Conservation (phyloP, 2,113 vertebrate genomes). For the Podilymbus podiceps region DNA sequence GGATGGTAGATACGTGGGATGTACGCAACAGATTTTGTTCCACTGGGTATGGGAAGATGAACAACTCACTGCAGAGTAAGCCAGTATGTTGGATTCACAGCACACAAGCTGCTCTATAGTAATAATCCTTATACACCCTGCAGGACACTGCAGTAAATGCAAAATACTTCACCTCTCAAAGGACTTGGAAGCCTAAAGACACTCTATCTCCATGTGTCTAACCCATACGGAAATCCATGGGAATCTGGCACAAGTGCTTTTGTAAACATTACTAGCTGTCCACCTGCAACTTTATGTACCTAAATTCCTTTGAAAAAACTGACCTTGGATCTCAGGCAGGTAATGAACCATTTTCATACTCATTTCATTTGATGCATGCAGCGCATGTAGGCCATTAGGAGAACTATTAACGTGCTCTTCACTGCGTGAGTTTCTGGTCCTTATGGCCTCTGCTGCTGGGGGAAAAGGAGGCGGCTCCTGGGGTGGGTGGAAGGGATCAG, state of each 20-base stretch:
- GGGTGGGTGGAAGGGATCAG: not conserved
- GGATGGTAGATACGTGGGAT: not conserved
- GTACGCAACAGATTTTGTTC: conserved; percentile 3
- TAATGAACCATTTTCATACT: conserved; percentile 43
- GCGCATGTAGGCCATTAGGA: not conserved
- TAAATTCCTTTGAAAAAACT: conserved; percentile 37
- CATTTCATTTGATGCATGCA: conserved; percentile 31
- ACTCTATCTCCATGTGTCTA: not conserved
- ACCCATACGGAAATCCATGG: conserved; percentile 24
- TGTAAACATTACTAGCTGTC: conserved; percentile 19
- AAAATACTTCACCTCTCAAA: conserved; percentile 41
- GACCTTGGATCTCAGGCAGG: conserved; percentile 6
- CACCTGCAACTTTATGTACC: conserved; percentile 54
- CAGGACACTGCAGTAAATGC: conserved; percentile 53
- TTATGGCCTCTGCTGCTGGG: conserved; percentile 4
- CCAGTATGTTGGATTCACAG: not conserved
- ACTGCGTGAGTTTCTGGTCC: not conserved
- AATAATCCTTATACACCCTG: conserved; percentile 42
- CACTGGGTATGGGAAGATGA: conserved; percentile 19
- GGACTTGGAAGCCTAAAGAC: conserved; percentile 23
- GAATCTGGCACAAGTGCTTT: conserved; percentile 41
- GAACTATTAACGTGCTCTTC: conserved; percentile 1
- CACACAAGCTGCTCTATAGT: not conserved
- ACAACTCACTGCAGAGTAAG: conserved; percentile 10
- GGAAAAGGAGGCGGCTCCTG: not conserved